Percentiles rank a stretch among this genome's conserved stretches.
phyloP scores from a whole-genome alignment of 2,888 invertebrate genomes.

The Chaetogeoica ovagalla region DNA sequence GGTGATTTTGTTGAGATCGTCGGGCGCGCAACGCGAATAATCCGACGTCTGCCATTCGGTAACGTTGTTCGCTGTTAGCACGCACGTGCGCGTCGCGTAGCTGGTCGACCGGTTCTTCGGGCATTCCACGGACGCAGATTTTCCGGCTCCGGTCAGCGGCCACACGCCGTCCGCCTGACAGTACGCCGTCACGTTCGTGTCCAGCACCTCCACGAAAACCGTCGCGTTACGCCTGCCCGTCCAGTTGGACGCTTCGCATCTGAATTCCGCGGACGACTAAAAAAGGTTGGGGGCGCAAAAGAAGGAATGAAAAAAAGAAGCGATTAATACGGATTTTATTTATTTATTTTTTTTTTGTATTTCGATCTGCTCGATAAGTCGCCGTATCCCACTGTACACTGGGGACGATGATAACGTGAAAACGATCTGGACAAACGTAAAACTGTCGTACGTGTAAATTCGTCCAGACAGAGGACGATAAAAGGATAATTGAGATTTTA shows the following conservation, averaged over 20 bases:
- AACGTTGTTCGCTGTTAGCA: conserved; percentile 66
- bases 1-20: conserved; percentile 60
- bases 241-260: conserved; percentile 67
- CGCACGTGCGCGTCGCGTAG: conserved; percentile 64
- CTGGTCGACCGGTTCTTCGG: conserved; percentile 58
- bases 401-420: too few species aligned
- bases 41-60: conserved; percentile 77
- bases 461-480: too few species aligned
- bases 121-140: conserved; percentile 55
- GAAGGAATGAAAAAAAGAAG: background rate
- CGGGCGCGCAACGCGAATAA: conserved; percentile 73
- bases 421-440: too few species aligned
- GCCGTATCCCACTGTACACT: too few species aligned
- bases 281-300: too few species aligned
- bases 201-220: conserved; percentile 70
- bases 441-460: too few species aligned
- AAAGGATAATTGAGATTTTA: too few species aligned
- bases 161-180: conserved; percentile 62
- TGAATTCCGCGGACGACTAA: conserved; percentile 76
- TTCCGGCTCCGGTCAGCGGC: conserved; percentile 51
- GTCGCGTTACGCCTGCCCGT: conserved; percentile 55
- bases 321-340: too few species aligned
- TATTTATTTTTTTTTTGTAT: too few species aligned
- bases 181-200: conserved; percentile 65
- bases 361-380: too few species aligned